phyloP scores from a whole-genome alignment of 2,797 vertebrate species.

The Notolabrus celidotus region DNA sequence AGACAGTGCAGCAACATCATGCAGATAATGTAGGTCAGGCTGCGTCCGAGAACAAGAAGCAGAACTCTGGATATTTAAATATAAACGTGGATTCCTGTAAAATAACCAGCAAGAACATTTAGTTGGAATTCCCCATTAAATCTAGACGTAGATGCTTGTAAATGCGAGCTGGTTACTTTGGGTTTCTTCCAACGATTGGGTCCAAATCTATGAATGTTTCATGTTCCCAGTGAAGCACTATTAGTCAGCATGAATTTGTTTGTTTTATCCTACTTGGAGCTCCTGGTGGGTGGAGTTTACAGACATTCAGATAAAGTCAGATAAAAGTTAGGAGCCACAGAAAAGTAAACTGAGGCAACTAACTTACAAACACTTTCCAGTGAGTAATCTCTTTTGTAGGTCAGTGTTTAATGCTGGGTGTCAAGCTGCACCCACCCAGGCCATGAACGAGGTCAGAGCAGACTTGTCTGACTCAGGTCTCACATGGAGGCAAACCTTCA shows the following conservation, averaged over 20 bases:
- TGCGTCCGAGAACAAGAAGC: background rate
- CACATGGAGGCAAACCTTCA: background rate
- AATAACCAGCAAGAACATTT: background rate
- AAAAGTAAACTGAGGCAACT: conserved; percentile 3
- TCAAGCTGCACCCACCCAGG: conserved; percentile 40
- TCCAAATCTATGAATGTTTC: conserved; percentile 36
- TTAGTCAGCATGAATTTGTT: conserved; percentile 54
- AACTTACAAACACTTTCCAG: conserved; percentile 51
- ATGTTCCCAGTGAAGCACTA: conserved; percentile 17
- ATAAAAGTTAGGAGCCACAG: conserved; percentile 33
- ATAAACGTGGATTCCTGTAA: conserved; percentile 11
- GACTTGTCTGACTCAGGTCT: conserved; percentile 25
- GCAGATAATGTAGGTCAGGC: background rate
- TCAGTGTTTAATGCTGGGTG: conserved; percentile 31
- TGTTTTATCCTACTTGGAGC: conserved; percentile 45
- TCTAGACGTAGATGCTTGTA: background rate
- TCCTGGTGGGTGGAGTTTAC: conserved; percentile 56
- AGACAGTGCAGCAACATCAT: background rate
- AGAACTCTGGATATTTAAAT: background rate
- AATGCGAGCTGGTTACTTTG: background rate
- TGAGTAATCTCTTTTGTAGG: conserved; percentile 60
- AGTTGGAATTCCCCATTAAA: conserved; percentile 48
- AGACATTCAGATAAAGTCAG: conserved; percentile 37
- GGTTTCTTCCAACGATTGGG: background rate
- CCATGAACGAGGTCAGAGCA: conserved; percentile 31